A percentile compares a stretch with the other conserved stretches of the same genome.
phyloP scores from a whole-genome alignment of 2,888 invertebrate genomes.

The Hemithea aestivaria region DNA sequence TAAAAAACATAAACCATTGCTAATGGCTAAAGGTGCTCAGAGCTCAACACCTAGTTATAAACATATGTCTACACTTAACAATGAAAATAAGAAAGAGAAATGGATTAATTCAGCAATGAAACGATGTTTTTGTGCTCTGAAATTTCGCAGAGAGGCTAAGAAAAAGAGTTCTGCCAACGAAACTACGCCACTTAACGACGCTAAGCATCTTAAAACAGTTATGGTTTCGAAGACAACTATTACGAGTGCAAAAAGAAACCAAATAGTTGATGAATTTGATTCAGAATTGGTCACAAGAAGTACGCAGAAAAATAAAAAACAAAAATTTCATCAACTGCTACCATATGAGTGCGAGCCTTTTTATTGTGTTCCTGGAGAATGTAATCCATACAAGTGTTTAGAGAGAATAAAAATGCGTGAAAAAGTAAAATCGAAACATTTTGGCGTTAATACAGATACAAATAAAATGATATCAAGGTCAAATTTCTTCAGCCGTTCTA shows the following conservation, averaged over 20 bases:
- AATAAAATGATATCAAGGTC: conserved; percentile 9
- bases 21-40: not conserved
- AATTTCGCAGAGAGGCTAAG: conserved; percentile 23
- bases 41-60: conserved; percentile 11
- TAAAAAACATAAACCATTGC: not conserved
- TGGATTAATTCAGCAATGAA: conserved; percentile 21
- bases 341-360: conserved; percentile 32
- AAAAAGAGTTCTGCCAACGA: not conserved
- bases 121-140: conserved; percentile 32
- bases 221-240: too few species aligned
- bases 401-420: conserved; percentile 31
- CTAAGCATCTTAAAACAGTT: too few species aligned
- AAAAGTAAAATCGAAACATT: conserved; percentile 18
- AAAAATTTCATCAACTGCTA: conserved; percentile 2
- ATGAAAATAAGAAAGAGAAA: conserved; percentile 21
- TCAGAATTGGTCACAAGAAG: conserved; percentile 14
- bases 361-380: conserved; percentile 39
- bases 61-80: conserved; percentile 22
- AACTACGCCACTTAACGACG: not conserved
- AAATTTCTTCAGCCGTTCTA: not conserved
- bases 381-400: conserved; percentile 37
- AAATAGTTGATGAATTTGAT: not conserved
- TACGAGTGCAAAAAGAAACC: too few species aligned
- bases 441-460: conserved; percentile 6
- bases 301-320: conserved; percentile 18